Conservation (phyloP, 2,113 vertebrate species). For the Ammodytes marinus region DNA sequence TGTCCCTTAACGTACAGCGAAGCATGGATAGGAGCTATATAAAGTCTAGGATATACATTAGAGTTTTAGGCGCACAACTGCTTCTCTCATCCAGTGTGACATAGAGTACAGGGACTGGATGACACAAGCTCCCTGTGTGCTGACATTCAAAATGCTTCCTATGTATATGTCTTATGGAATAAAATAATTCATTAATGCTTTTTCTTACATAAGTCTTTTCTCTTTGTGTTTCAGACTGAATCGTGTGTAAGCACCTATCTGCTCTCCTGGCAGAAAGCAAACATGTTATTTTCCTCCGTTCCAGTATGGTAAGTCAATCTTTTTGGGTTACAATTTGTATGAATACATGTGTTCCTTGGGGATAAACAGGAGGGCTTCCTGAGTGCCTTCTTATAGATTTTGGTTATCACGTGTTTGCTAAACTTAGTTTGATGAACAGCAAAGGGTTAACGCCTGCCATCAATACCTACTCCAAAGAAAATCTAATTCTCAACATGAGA, state of each 20-base stretch:
- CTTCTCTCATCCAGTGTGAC: constrained; percentile 23
- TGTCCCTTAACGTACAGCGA: neutral
- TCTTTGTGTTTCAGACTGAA: constrained; percentile 71
- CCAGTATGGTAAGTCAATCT: constrained; percentile 69
- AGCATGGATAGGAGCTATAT: neutral
- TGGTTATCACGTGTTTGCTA: constrained; percentile 28
- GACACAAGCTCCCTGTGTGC: constrained; percentile 31
- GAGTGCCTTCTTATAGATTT: constrained; percentile 48
- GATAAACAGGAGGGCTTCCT: constrained; percentile 44
- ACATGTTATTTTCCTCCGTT: constrained; percentile 48
- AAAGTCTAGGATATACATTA: constrained; percentile 10
- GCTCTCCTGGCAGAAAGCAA: constrained; percentile 41
- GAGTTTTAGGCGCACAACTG: neutral
- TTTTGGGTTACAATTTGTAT: constrained; percentile 49
- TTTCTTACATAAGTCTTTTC: constrained; percentile 40
- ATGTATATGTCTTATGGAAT: constrained; percentile 44
- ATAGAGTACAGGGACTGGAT: constrained; percentile 16
- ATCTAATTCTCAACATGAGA: neutral
- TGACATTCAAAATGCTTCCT: constrained; percentile 38
- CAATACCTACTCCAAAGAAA: constrained; percentile 29
- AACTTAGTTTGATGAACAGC: constrained; percentile 39
- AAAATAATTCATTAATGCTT: constrained; percentile 30
- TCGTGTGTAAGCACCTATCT: constrained; percentile 42
- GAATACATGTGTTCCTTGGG: constrained; percentile 41
- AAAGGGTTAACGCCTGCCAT: constrained; percentile 22